phyloP scores from a whole-genome alignment of 1,140 invertebrate genomes.

The Hylyphantes graminicola region DNA sequence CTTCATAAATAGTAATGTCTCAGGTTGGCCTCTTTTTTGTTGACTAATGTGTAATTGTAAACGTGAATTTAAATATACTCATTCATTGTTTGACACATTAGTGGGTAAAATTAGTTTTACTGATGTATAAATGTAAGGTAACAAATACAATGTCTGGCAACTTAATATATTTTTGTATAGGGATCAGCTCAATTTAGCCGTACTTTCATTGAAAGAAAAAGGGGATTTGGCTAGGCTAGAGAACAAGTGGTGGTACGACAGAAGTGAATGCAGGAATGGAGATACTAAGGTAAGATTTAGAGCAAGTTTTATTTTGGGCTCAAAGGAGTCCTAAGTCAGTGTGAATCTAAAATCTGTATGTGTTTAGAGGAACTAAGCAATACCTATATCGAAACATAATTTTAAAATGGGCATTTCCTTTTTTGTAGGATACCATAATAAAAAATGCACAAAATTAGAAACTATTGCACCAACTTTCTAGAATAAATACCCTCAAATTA shows the following conservation, averaged over 20 bases:
- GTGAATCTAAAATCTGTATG: too few species aligned
- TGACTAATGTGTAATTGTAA: background rate
- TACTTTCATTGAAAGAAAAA: slow-evolving; percentile 90
- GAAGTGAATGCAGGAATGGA: slow-evolving; percentile 62
- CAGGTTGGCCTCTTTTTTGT: background rate
- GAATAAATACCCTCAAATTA: background rate
- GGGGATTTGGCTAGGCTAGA: slow-evolving; percentile 90
- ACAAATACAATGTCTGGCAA: background rate
- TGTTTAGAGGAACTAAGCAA: too few species aligned
- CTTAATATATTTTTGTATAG: slow-evolving; percentile 71
- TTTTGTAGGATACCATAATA: background rate
- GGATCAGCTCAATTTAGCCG: slow-evolving; percentile 89
- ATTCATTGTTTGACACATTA: background rate
- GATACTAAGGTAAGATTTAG: slow-evolving; percentile 60
- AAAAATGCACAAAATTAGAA: background rate
- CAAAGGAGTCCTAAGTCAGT: too few species aligned
- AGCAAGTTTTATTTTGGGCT: too few species aligned
- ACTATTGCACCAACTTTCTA: background rate
- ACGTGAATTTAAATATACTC: background rate
- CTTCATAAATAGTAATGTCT: background rate
- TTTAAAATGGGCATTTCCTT: too few species aligned
- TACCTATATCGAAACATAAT: too few species aligned
- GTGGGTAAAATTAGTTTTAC: background rate
- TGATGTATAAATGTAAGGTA: background rate
- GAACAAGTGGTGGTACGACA: slow-evolving; percentile 93